A percentile compares a stretch with the other conserved stretches of the same genome.
Conservation (phyloP, 1,140 invertebrate genomes). For the Trichomalopsis sarcophagae region DNA sequence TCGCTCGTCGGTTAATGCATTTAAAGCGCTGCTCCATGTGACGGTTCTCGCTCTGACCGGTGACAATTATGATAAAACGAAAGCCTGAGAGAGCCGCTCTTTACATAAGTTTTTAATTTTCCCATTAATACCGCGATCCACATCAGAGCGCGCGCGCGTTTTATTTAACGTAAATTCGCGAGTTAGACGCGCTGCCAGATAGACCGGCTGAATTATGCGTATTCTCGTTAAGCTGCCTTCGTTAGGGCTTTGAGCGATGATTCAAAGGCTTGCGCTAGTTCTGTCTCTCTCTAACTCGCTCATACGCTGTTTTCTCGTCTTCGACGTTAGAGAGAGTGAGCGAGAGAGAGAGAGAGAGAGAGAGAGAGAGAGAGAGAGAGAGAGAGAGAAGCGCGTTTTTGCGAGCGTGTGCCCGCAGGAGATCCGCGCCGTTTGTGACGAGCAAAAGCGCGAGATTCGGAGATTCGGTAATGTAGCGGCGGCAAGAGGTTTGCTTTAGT, state of each 20-base stretch:
- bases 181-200: background rate
- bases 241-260: conserved; percentile 35
- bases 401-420: background rate
- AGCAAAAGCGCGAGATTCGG: background rate
- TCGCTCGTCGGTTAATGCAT: conserved; percentile 16
- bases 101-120: conserved; percentile 32
- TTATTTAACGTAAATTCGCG: conserved; percentile 28
- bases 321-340: background rate
- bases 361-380: background rate
- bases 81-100: background rate
- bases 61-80: conserved; percentile 9
- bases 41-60: background rate
- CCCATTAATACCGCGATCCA: conserved; percentile 10
- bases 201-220: conserved; percentile 32
- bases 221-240: conserved; percentile 39
- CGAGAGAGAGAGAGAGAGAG: background rate
- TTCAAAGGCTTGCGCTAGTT: conserved; percentile 30
- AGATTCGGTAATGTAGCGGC: background rate
- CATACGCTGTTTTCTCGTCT: background rate
- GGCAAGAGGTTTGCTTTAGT: background rate
- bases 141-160: background rate
- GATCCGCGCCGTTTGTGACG: background rate
- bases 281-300: background rate
- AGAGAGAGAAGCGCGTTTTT: background rate
- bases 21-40: background rate